These are phyloP conservation scores for Clarias pachynema DNA, from an alignment of 2,797 vertebrate genomes.

Conservation along the genomic window DNA sequence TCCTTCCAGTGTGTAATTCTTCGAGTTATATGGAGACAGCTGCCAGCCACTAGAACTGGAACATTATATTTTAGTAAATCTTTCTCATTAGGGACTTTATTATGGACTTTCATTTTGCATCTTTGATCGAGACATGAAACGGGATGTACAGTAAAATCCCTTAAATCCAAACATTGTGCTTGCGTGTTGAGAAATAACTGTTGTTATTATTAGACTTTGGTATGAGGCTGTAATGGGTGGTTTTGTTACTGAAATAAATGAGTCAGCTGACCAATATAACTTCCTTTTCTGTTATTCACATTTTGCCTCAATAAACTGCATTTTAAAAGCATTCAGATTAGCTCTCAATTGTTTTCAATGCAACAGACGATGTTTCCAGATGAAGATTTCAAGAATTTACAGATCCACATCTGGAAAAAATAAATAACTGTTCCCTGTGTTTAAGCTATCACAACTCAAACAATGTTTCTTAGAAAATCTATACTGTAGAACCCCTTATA, in stretches of 20 bases:
- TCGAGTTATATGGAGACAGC: constrained; percentile 69
- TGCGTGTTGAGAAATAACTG: constrained; percentile 14
- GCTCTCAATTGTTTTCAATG: constrained; percentile 6
- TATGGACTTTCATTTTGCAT: constrained; percentile 43
- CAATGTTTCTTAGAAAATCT: background rate
- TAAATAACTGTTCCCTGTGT: background rate
- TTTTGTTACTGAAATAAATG: constrained; percentile 50
- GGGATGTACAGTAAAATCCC: background rate
- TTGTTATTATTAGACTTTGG: constrained; percentile 56
- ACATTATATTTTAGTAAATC: constrained; percentile 46
- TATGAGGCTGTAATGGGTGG: constrained; percentile 52
- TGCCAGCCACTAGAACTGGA: constrained; percentile 32
- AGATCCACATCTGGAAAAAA: background rate
- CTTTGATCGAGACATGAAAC: constrained; percentile 14
- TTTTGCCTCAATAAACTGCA: constrained; percentile 37
- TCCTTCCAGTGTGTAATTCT: constrained; percentile 71
- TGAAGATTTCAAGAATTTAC: background rate
- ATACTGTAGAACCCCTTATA: background rate
- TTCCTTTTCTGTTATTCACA: constrained; percentile 30
- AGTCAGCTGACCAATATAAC: constrained; percentile 48
- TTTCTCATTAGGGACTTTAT: constrained; percentile 53
- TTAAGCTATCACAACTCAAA: background rate
- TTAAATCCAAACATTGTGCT: constrained; percentile 1
- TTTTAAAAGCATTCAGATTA: constrained; percentile 32
- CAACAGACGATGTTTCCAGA: background rate